phyloP scores from a whole-genome alignment of 2,888 invertebrate genomes.

The Megalurothrips usitatus region DNA sequence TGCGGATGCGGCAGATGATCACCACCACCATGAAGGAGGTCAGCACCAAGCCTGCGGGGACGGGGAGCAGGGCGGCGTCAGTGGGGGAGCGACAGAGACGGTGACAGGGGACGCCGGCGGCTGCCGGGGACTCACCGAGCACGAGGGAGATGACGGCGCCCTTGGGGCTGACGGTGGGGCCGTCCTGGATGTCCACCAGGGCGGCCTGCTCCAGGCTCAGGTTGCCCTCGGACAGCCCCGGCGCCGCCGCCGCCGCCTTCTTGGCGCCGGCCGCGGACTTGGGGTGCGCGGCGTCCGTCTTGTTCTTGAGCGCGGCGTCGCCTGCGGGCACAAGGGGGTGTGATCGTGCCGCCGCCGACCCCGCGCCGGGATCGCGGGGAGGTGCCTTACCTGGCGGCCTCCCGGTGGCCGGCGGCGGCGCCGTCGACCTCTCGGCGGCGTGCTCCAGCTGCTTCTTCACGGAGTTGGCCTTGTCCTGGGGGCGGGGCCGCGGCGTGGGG shows the following conservation, averaged over 20 bases:
- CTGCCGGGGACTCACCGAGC: slow-evolving; percentile 52
- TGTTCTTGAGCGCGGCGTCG: background rate
- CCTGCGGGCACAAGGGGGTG: background rate
- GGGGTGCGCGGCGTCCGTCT: background rate
- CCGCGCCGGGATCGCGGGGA: background rate
- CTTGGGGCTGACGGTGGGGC: slow-evolving; percentile 54
- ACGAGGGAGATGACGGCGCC: slow-evolving; percentile 77
- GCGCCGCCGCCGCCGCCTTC: background rate
- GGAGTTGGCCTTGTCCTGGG: slow-evolving; percentile 28
- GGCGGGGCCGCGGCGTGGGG: slow-evolving; percentile 31
- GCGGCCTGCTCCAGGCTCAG: background rate
- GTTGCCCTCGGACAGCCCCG: background rate
- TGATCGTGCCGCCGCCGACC: background rate
- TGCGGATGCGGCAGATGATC: slow-evolving; percentile 76
- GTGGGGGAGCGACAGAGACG: background rate
- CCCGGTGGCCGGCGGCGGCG: background rate
- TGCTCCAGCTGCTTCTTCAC: slow-evolving; percentile 28
- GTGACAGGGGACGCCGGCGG: background rate
- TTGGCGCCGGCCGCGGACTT: background rate
- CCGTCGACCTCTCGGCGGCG: background rate
- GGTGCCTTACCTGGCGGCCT: background rate
- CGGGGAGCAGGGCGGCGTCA: background rate
- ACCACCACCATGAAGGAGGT: slow-evolving; percentile 75
- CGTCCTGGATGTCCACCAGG: slow-evolving; percentile 34
- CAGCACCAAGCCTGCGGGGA: slow-evolving; percentile 63